phyloP scores from a whole-genome alignment of 2,797 vertebrate species.

The Pelobates cultripes region DNA sequence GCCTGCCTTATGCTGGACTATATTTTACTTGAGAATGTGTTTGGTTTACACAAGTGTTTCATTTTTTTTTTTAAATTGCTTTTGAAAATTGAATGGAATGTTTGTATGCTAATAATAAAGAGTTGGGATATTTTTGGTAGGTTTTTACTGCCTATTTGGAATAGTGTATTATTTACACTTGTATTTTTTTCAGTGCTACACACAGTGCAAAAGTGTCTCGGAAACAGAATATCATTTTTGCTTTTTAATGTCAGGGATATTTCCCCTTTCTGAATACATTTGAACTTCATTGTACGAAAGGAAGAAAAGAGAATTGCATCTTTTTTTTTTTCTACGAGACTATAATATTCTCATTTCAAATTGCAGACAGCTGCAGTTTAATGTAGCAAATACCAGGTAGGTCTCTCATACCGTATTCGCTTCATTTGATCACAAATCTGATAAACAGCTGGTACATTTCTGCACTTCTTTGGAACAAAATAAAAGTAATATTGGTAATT shows the following conservation, averaged over 20 bases:
- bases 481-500: conserved; percentile 10
- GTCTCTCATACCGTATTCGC: conserved; percentile 37
- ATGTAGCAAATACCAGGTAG: conserved; percentile 51
- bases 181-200: neutral
- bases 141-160: neutral
- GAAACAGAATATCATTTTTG: neutral
- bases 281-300: neutral
- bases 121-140: conserved; percentile 23
- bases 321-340: conserved; percentile 24
- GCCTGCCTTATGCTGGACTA: conserved; percentile 15
- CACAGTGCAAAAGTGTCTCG: neutral
- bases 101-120: conserved; percentile 13
- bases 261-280: conserved; percentile 18
- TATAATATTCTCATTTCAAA: conserved; percentile 49
- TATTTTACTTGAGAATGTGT: conserved; percentile 14
- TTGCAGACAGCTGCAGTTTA: conserved; percentile 51
- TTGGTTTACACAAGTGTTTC: conserved; percentile 34
- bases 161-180: conserved; percentile 1
- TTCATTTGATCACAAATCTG: conserved; percentile 51
- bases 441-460: conserved; percentile 46
- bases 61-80: conserved; percentile 21
- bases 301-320: conserved; percentile 15
- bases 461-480: conserved; percentile 16
- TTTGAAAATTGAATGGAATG: conserved; percentile 29
- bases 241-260: neutral